Base-by-base conservation (phyloP, 2,113 vertebrate species). In the Columba livia region DNA sequence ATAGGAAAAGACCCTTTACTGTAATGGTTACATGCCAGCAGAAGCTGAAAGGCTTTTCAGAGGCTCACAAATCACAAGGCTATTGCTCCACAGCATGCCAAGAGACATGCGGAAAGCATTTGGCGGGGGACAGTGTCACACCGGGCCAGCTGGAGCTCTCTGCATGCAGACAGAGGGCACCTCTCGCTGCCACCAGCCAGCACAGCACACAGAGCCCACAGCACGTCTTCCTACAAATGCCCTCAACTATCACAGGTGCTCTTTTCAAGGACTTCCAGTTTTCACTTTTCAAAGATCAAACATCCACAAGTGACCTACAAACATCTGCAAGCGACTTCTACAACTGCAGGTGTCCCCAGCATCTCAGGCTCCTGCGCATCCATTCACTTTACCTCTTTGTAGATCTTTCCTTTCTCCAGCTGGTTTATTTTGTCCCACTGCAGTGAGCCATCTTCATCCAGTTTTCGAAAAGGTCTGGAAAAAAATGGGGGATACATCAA, bases 381-480 rank as follows among this genome's bases (percentile, higher is more conserved):
- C 57, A 58, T 54, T 79, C 73, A 31, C 54, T 57, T 93, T 91
- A 98, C 98, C 98, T 98, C 98, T 93, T 98, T 98, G 75, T 98
- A 98, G 94, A 98, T 98, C 95, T 98, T 98, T 61, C 98, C 98
- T 79, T 98, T 98, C 83, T 98, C 98, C 94, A 98, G 91, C 50
- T 97, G 96, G 66, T 95, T 98, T 95, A 98, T 98, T 47, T 98
- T 98, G 93, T 98, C 98, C 98, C 98, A 98, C 62, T 98, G 98
- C 40, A 98, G 96, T 3, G 97, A 97, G 19, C 98, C 98, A 38
- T 94, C 97, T 73, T 98, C 98, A 77, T 98, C 98, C 26, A 98
- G 96, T 97, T 98, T 98, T 87, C 98, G 65, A 94, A 98, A 98
- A 91, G 98, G 98, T 95, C 98, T 98, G 82, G 47, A 53, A 85